Base-by-base conservation (phyloP, 2,888 invertebrate species). In the Platycnemis pennipes region DNA sequence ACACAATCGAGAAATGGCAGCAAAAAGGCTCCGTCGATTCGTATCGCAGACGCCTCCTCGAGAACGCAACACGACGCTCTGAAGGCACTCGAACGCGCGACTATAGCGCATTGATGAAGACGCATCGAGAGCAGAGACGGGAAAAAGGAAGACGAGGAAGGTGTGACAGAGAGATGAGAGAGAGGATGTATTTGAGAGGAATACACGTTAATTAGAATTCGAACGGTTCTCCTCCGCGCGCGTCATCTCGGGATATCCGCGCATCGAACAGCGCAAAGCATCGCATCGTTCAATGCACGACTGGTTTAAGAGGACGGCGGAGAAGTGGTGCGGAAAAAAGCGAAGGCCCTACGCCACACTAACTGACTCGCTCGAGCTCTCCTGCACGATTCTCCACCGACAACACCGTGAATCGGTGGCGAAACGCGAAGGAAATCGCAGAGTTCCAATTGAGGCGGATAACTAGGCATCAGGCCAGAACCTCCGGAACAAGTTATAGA, bases 241-340 rank as follows among this genome's bases (percentile, higher is more conserved):
- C 77, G 77, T 77, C 37, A 7, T 4, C 77, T 77, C 77, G 31
- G 37, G 69, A 37, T 37, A 22, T 13, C 37, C 31, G n/a, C 77
- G 37, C 77, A 77, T 31, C 77, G 77, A 37, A 37, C 77, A 49
- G 49, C 11, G 49, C 11, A 19, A 11, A 49, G 49, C 49, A 77
- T 77, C 77, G 77, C 31, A 77, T 37, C 77, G 37, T 16, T 16
- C 31, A 77, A 77, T 37, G 77, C 77, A 37, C 77, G 31, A 77
- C 77, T 77, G 77, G 77, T 77, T 77, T 77, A 77, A 77, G 77
- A 77, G 77, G 77, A 37, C 77, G 37, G 31, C 26, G 77, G 77
- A 77, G 77, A 77, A 77, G 37, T 77, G 77, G 37, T 37, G 13
- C 77, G 77, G 77, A 77, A 77, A 77, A 77, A 77, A 77, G 31